A percentile compares a stretch with the other conserved stretches of the same genome.
Conservation (phyloP, 2,888 invertebrate species). For the Dorcus hopei region DNA sequence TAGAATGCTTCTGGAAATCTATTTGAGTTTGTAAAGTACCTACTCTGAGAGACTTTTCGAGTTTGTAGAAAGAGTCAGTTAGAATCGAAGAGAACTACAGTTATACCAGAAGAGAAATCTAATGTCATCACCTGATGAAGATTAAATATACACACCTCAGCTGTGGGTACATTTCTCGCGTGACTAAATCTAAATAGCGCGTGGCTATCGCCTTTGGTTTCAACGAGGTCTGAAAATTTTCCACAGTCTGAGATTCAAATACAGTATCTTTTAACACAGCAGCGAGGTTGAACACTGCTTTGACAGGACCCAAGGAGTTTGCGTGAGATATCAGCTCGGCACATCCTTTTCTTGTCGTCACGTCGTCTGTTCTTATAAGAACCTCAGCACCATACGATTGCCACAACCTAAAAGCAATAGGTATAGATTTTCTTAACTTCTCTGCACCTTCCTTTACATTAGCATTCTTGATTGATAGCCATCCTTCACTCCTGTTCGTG, state of each 20-base stretch:
- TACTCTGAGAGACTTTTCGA: too few relatives aligned
- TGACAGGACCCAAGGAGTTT: conserved; percentile 64
- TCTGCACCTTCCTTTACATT: conserved; percentile 47
- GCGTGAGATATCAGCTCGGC: conserved; percentile 65
- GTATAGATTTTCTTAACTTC: neutral
- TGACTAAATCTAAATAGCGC: conserved; percentile 66
- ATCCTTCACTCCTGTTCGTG: conserved; percentile 72
- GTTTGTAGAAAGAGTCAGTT: too few relatives aligned
- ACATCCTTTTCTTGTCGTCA: conserved; percentile 69
- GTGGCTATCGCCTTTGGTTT: conserved; percentile 81
- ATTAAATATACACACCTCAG: conserved; percentile 38
- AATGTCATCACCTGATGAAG: too few relatives aligned
- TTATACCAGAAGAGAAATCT: too few relatives aligned
- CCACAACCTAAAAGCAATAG: conserved; percentile 53
- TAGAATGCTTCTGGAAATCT: neutral
- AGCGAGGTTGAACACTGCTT: conserved; percentile 87
- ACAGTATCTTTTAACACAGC: conserved; percentile 74
- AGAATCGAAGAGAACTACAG: neutral
- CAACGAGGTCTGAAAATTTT: conserved; percentile 65
- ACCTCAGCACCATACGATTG: conserved; percentile 66
- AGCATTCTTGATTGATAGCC: conserved; percentile 79
- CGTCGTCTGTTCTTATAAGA: conserved; percentile 67
- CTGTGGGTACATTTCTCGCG: conserved; percentile 57
- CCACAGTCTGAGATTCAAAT: conserved; percentile 71
- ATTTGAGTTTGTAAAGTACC: neutral